Conservation (phyloP, 2,888 invertebrate species). For the Pheosia tremula region DNA sequence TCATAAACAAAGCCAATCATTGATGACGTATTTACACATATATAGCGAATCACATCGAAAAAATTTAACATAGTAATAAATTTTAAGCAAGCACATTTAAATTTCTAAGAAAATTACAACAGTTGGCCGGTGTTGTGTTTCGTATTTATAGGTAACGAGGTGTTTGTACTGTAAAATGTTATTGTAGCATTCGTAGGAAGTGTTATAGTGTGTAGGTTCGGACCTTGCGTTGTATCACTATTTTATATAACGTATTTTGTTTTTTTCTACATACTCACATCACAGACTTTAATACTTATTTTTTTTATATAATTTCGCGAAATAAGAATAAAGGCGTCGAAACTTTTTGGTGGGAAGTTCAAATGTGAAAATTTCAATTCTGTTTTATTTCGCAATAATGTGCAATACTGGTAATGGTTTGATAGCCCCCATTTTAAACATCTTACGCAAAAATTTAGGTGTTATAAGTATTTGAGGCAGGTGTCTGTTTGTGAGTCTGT, state of each 20-base stretch:
- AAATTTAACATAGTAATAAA: constrained; percentile 48
- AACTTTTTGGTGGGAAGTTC: too few relatives aligned
- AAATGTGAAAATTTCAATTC: too few relatives aligned
- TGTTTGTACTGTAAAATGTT: constrained; percentile 32
- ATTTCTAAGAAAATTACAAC: constrained; percentile 74
- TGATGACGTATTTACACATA: constrained; percentile 20
- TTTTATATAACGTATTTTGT: background rate
- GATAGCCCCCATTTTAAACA: too few relatives aligned
- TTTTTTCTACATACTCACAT: too few relatives aligned
- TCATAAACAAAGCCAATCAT: background rate
- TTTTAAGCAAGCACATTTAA: constrained; percentile 61
- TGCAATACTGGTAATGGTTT: too few relatives aligned
- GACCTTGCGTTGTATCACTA: background rate
- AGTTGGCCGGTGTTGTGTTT: constrained; percentile 69
- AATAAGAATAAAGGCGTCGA: too few relatives aligned
- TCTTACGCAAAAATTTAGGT: too few relatives aligned
- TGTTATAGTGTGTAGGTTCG: background rate
- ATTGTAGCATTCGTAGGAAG: constrained; percentile 6
- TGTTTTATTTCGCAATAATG: too few relatives aligned
- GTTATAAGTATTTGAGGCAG: too few relatives aligned
- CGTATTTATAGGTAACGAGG: constrained; percentile 55
- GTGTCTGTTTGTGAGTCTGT: too few relatives aligned
- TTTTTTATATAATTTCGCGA: too few relatives aligned
- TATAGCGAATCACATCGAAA: constrained; percentile 19
- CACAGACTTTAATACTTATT: too few relatives aligned